A percentile compares a stretch with the other conserved stretches of the same genome.
phyloP scores from a whole-genome alignment of 2,888 invertebrate species.

The Oligia fasciuncula region DNA sequence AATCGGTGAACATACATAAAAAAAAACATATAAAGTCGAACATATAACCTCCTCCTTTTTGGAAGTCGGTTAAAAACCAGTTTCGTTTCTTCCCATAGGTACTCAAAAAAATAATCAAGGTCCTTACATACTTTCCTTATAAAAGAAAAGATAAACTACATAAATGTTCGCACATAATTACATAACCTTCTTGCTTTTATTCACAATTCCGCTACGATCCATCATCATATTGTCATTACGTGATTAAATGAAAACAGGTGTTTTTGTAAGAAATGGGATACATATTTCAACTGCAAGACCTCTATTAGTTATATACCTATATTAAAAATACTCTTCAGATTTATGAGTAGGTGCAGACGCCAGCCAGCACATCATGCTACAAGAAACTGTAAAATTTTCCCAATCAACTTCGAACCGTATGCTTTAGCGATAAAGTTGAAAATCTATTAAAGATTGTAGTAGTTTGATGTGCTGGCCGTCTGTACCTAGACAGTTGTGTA shows the following conservation, averaged over 20 bases:
- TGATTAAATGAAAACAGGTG: conserved; percentile 35
- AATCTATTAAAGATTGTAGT: too few species aligned
- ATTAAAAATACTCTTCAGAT: neutral
- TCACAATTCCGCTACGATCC: conserved; percentile 52
- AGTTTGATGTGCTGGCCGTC: too few species aligned
- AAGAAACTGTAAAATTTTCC: too few species aligned
- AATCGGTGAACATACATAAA: too few species aligned
- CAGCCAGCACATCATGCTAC: too few species aligned
- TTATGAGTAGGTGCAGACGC: neutral
- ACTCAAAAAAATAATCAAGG: conserved; percentile 5
- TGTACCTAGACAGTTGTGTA: too few species aligned
- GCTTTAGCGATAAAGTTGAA: too few species aligned
- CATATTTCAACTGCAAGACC: neutral
- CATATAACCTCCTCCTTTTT: too few species aligned
- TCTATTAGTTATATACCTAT: neutral
- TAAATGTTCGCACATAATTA: conserved; percentile 34
- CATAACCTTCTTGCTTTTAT: conserved; percentile 40
- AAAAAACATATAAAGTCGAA: too few species aligned
- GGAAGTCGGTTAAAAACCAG: too few species aligned
- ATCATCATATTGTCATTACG: conserved; percentile 44
- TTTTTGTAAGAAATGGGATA: conserved; percentile 23
- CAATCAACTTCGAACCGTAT: too few species aligned
- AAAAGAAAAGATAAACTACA: conserved; percentile 11
- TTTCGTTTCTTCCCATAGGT: too few species aligned
- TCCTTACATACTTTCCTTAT: neutral